Base-by-base conservation (phyloP, 1,140 invertebrate genomes). In the Lepidurus packardi region DNA sequence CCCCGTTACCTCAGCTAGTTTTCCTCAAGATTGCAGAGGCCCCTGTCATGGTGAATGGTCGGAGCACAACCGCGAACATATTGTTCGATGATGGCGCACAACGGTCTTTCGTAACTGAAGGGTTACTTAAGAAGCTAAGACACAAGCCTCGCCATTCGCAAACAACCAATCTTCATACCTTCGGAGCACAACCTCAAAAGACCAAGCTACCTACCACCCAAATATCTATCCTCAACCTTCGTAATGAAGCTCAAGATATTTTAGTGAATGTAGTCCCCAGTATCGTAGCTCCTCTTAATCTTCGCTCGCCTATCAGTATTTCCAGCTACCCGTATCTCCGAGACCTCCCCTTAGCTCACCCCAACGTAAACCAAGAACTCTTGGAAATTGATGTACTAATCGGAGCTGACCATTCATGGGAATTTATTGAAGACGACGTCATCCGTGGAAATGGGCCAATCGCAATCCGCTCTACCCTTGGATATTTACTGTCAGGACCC, bases 21-120 rank as follows among this genome's bases (percentile, higher is more conserved):
- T 74, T 78, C 77, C 77, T 78, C 13, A 74, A 74, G 43, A 74
- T 73, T 16, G 77, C 47, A n/a, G 21, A 42, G 5, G 34, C 65
- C 13, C 73, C 73, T 41, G 41, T 73, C 5, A 65, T 42, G 34
- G 45, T 73, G 42, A 41, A 42, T 13, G 74, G 44, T 34, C 65
- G 73, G 34, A 44, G 16, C 13, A 73, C 44, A 13, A 43, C 34
- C 4, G 77, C 73, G 11, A 78, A 78, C 11, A 7, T 42, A 21
- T 25, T 78, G 77, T 78, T 78, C n/a, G 77, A 78, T 43, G 77
- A 78, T 43, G 77, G 77, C 43, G 77, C 77, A 16, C 77, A 78
- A 34, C 10, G 77, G 3, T 76, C 21, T 21, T 76, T 76, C 75
- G 75, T 42, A 8, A 76, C 75, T n/a, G n/a, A 42, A 10, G n/a